Evolutionary conservation across 2,113 vertebrate species (phyloP), one percentile per base, ranked within the genome.

Genomic region (Egretta garzetta): DNA sequence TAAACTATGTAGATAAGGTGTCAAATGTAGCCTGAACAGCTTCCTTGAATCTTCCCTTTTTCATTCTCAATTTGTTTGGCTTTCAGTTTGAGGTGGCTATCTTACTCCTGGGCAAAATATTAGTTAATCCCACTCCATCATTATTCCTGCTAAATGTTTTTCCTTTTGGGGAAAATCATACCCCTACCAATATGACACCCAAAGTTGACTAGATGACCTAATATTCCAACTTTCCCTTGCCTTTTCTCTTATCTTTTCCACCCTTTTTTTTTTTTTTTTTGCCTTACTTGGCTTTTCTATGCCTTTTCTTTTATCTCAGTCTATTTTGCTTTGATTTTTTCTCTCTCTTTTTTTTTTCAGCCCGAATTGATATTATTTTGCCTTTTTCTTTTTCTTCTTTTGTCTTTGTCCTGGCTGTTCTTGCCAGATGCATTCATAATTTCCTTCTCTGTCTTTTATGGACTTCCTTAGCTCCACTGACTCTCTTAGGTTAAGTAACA

Each of bases 271-370:
- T 16, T 16, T 47, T 50, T 50, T 14, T 26, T 79, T 68, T 45
- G 3, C 17, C 12, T 76, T 59, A 5, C 14, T 72, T 50, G 33
- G 5, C 9, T 74, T 58, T 70, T 67, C 14, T 43, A 4, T 37
- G 24, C 3, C 4, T 41, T 55, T 41, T 23, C 11, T 86, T 80
- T 76, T 15, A 14, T 50, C 24, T 74, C 26, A 21, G 21, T 47
- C 9, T 70, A 5, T 33, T 53, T 35, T 37, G 5, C 12, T 6
- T 30, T 35, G 10, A 20, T 20, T 35, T 10, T 33, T 20, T 22
- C 3, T 21, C 13, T 16, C 8, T 9, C 32, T 7, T 8, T 8
- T 21, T 14, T 33, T 12, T 4, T n/a, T n/a, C n/a, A n/a, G n/a
- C n/a, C n/a, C n/a, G n/a, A 18, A 27, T 30, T 37, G 7, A 1